Percentiles rank a stretch among this genome's conserved stretches.
Evolutionary conservation across 2,888 invertebrate genomes (phyloP).

Genomic region (Unio pictorum): DNA sequence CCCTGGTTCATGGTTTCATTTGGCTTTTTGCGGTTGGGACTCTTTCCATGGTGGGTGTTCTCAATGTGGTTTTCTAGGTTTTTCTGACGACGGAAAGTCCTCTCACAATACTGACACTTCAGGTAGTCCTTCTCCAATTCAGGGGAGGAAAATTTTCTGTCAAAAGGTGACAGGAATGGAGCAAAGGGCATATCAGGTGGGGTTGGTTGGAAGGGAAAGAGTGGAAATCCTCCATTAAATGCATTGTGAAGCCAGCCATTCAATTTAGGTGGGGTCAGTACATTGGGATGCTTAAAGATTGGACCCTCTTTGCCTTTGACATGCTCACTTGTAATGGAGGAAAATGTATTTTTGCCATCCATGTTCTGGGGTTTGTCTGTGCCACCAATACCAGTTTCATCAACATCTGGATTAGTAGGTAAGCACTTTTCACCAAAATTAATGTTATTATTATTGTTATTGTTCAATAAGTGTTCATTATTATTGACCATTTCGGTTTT

Average conservation of each 20-base stretch:
- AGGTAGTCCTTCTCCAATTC: conserved; percentile 62
- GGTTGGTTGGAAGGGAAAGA: conserved; percentile 56
- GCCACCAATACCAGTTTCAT: conserved; percentile 4
- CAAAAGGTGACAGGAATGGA: conserved; percentile 58
- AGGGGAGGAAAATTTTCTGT: conserved; percentile 49
- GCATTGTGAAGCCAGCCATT: conserved; percentile 50
- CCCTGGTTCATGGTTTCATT: conserved; percentile 29
- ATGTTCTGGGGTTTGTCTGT: conserved; percentile 15
- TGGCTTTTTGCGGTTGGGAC: conserved; percentile 49
- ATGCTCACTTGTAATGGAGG: conserved; percentile 25
- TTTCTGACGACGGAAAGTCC: conserved; percentile 68
- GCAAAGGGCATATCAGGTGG: conserved; percentile 55
- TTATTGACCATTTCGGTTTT: conserved; percentile 8
- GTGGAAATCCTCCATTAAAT: conserved; percentile 47
- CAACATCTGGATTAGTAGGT: not conserved
- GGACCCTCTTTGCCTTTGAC: conserved; percentile 18
- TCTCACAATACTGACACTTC: conserved; percentile 65
- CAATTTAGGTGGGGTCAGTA: conserved; percentile 40
- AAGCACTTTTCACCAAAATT: conserved; percentile 25
- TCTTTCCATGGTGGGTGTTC: conserved; percentile 69
- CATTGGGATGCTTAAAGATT: conserved; percentile 19
- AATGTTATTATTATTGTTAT: conserved; percentile 25
- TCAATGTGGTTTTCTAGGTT: conserved; percentile 70
- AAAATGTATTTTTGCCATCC: conserved; percentile 30
- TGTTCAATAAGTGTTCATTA: conserved; percentile 2